Evolutionary conservation across 2,113 vertebrate genomes (phyloP).

Genomic region (Nothocercus nigrocapillus): DNA sequence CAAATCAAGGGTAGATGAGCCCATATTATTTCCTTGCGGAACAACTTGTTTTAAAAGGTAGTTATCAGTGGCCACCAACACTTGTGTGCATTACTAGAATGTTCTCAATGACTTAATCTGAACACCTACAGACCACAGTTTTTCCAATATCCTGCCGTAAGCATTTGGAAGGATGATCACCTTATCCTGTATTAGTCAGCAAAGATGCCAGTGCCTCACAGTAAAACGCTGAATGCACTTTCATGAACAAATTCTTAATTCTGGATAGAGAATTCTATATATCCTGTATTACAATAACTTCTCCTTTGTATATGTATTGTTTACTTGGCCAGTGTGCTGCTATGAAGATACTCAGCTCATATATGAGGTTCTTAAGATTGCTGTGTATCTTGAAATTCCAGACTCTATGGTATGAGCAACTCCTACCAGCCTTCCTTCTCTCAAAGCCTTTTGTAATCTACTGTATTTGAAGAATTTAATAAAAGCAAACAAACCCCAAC

Average conservation of each 20-base stretch:
- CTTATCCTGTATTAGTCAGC: not conserved
- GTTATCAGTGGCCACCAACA: not conserved
- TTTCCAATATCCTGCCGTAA: not conserved
- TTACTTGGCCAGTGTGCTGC: not conserved
- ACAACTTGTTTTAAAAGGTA: not conserved
- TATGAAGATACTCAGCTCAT: not conserved
- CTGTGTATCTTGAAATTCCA: not conserved
- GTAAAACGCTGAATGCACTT: not conserved
- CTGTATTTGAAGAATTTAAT: not conserved
- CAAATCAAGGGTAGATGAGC: not conserved
- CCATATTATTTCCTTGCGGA: not conserved
- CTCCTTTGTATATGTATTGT: not conserved
- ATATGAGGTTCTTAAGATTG: not conserved
- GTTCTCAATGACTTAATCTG: not conserved
- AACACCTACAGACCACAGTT: not conserved
- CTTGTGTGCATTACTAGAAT: not conserved
- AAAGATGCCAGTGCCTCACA: not conserved
- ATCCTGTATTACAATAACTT: not conserved
- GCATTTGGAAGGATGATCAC: not conserved
- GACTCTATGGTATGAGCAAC: not conserved
- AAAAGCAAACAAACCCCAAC: rapidly evolving
- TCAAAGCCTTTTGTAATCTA: not conserved
- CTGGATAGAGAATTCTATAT: not conserved
- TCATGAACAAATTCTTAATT: not conserved
- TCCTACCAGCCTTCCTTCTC: not conserved